Evolutionary conservation across 1,140 invertebrate genomes (phyloP).

Genomic region (Bombus haemorrhoidalis): DNA sequence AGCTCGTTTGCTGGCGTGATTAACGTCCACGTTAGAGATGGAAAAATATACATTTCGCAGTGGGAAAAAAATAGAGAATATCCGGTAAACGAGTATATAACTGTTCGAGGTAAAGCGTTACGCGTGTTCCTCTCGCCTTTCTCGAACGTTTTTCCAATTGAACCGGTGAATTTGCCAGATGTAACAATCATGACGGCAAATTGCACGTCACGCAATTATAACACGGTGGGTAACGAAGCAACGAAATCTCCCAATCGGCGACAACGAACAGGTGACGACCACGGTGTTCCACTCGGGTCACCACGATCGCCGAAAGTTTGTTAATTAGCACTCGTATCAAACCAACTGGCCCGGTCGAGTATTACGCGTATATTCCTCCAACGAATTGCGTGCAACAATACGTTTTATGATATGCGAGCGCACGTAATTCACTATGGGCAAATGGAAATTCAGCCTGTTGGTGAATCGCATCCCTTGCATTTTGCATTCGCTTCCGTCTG

Average conservation of each 20-base stretch:
- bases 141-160: background rate
- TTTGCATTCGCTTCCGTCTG: constrained; percentile 17
- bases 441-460: constrained; percentile 45
- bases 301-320: constrained; percentile 58
- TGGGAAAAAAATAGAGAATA: background rate
- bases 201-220: background rate
- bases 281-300: background rate
- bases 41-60: background rate
- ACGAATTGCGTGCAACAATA: constrained; percentile 39
- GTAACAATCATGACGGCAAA: background rate
- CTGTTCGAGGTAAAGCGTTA: background rate
- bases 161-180: background rate
- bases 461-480: constrained; percentile 8
- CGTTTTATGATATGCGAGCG: background rate
- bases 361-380: constrained; percentile 16
- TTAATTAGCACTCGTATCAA: constrained; percentile 59
- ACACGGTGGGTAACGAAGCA: background rate
- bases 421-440: background rate
- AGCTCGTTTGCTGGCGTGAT: background rate
- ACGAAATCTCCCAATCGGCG: background rate
- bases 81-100: background rate
- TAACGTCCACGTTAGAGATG: background rate
- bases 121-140: background rate
- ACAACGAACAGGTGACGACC: constrained; percentile 25
- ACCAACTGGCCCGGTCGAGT: constrained; percentile 18